Evolutionary conservation across 2,113 vertebrate genomes (phyloP).

Genomic region (Pseudorectes ferrugineus): DNA sequence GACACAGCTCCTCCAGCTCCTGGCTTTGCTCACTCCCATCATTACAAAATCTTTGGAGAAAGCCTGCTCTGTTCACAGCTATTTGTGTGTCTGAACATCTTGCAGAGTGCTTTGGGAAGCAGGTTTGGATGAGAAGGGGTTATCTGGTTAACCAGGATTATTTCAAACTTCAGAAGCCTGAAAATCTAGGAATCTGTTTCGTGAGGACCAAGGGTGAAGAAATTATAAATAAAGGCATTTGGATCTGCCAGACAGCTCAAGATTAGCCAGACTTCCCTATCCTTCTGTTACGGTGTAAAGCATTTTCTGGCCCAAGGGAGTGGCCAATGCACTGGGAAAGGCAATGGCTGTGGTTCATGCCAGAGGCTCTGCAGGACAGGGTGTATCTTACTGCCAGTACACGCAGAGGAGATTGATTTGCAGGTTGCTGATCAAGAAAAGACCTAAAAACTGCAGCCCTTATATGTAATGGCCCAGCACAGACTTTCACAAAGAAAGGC

Average conservation of each 20-base stretch:
- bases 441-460: fast-evolving
- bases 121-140: background rate
- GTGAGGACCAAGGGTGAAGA: background rate
- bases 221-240: background rate
- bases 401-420: background rate
- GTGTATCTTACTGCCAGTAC: fast-evolving
- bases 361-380: background rate
- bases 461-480: background rate
- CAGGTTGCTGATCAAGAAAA: background rate
- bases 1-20: background rate
- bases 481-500: background rate
- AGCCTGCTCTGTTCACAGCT: background rate
- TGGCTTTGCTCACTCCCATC: background rate
- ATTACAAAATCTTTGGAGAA: background rate
- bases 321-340: background rate
- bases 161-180: background rate
- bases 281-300: background rate
- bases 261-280: background rate
- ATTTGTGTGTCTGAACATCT: background rate
- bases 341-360: background rate
- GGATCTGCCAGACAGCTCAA: background rate
- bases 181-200: background rate
- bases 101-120: background rate
- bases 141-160: background rate
- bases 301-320: background rate